Base-by-base conservation (phyloP, 92 coral and sea anemone genomes). In the Phenganax subtilis region DNA sequence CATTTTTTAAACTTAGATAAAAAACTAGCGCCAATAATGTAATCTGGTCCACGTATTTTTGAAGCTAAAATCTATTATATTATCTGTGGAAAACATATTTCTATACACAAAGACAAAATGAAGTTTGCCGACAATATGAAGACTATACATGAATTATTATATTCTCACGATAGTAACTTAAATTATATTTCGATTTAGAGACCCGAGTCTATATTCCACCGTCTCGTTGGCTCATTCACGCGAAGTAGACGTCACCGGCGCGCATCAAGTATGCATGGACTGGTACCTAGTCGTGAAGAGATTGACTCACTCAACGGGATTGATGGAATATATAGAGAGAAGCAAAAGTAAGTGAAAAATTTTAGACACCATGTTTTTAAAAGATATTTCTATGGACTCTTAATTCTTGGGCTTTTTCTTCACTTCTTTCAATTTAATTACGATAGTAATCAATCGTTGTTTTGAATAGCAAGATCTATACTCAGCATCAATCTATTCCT, bases 241-340 rank as follows among this genome's bases (percentile, higher is more conserved):
- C 73, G 83, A 7, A 79, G 83, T 52, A 79, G 63, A 74, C 83
- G 83, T 12, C 61, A 63, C 60, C 51, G 74, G 20, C 62, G 74
- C 25, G 83, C 83, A 9, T 25, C 83, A 31, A 54, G 47, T 64
- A 29, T 69, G 7, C 63, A 79, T 16, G 61, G 62, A 15, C 75
- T 79, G 83, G 83, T 65, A 63, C 59, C 74, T 27, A 79, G 47
- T 37, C 3, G 47, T 79, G 62, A 53, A 53, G 62, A 53, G 10
- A 27, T 54, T 73, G 55, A 51, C 55, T 51, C 75, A 69, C 62
- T 0, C 16, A 15, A 53, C 17, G 77, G 51, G 27, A 5, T 16
- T 7, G 51, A 73, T 55, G 54, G 54, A 73, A n/a, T 37, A 9
- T 73, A 53, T 20, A 12, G 16, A 20, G 15, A 54, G 1, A 8